Evolutionary conservation across 2,113 vertebrate species (phyloP).

Genomic region (Hemicordylus capensis): DNA sequence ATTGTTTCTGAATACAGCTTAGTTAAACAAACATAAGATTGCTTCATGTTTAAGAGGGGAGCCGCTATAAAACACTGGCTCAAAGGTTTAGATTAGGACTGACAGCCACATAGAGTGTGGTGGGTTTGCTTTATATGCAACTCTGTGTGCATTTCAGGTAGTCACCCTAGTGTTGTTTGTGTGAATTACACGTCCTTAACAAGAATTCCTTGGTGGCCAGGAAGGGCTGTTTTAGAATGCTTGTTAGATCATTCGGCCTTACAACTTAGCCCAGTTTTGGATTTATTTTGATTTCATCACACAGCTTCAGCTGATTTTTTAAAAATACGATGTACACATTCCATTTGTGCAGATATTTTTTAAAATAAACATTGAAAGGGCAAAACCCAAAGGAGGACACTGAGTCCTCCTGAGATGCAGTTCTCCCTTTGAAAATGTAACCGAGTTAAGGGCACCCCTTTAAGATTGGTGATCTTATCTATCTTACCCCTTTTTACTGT

Average conservation of each 20-base stretch:
- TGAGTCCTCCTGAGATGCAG: conserved; percentile 20
- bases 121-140: neutral
- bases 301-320: neutral
- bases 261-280: neutral
- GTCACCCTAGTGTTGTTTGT: neutral
- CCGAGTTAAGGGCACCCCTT: conserved; percentile 41
- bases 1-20: too few relatives aligned
- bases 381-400: conserved; percentile 16
- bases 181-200: neutral
- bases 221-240: neutral
- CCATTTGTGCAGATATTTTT: conserved; percentile 3
- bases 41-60: too few relatives aligned
- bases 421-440: conserved; percentile 35
- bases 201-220: neutral
- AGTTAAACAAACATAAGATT: too few relatives aligned
- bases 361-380: conserved; percentile 18
- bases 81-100: neutral
- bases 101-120: neutral
- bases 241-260: too few relatives aligned
- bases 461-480: conserved; percentile 56
- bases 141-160: neutral
- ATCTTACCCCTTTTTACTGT: conserved; percentile 2
- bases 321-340: neutral
- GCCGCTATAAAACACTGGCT: neutral
- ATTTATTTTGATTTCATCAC: neutral